Evolutionary conservation across 2,797 vertebrate species (phyloP), one percentile per base, ranked within the genome.

Genomic region (Acrocephalus scirpaceus): DNA sequence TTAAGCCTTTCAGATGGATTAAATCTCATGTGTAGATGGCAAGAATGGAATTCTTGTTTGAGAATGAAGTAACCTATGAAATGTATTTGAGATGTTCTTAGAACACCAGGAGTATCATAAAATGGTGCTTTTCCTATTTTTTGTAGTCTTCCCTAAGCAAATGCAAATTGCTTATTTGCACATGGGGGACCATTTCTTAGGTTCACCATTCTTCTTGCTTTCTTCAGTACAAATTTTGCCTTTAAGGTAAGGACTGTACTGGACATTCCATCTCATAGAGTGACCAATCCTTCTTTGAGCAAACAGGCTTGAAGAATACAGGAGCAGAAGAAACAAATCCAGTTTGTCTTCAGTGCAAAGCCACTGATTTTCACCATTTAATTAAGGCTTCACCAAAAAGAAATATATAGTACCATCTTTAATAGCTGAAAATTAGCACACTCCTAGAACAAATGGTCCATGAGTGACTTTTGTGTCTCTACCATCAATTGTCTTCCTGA

Each of bases 361-460:
- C 95, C 95, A 95, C 79, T 87, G 86, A 91, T 88, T 96, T 96
- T 88, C 75, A 96, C 72, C 23, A 77, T 88, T 93, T 97, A 97
- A 97, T 98, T 98, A 98, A 98, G 97, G 97, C 97, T 97, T 98
- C 89, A 96, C 96, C 94, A 95, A 94, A 95, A 94, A 96, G 84
- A 97, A 97, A 97, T 93, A 95, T 87, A 94, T 83, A 96, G 93
- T 97, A 97, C 93, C 95, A 96, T 85, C 62, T 92, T 97, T 96
- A 94, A 96, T 22, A 90, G 93, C 71, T 58, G 81, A 86, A 92
- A 88, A 94, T 90, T 95, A 96, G 78, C 82, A 88, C 73, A 91
- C 81, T 96, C 90, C 95, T 76, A 96, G 94, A 96, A 92, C 47
- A 95, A 97, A 90, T 65, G 70, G 94, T 97, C 93, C 78, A 36